Conservation (phyloP, 1,140 invertebrate species). For the Drosophila funebris region DNA sequence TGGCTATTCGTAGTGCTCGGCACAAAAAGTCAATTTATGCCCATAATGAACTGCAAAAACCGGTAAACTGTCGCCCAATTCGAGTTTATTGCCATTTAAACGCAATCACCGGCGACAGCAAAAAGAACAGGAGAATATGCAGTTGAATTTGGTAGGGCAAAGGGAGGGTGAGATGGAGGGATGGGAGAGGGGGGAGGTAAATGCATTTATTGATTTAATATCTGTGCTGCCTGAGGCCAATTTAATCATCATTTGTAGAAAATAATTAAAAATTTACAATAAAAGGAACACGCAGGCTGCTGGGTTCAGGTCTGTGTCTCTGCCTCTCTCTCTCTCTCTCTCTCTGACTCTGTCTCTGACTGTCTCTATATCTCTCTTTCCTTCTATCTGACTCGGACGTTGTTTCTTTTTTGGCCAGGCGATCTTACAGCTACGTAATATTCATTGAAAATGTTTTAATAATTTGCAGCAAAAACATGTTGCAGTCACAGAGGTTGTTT, state of each 20-base stretch:
- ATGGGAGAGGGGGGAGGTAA: background rate
- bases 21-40: slow-evolving; percentile 77
- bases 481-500: background rate
- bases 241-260: slow-evolving; percentile 80
- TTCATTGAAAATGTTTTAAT: slow-evolving; percentile 62
- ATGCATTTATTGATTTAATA: slow-evolving; percentile 77
- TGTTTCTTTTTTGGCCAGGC: background rate
- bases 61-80: slow-evolving; percentile 76
- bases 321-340: background rate
- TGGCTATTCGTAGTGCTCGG: slow-evolving; percentile 27
- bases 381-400: background rate
- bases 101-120: slow-evolving; percentile 29
- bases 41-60: slow-evolving; percentile 78
- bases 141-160: background rate
- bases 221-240: slow-evolving; percentile 71
- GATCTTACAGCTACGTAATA: slow-evolving; percentile 26
- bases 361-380: background rate
- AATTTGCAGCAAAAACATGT: slow-evolving; percentile 48
- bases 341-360: background rate
- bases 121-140: slow-evolving; percentile 3
- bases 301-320: background rate
- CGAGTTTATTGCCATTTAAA: slow-evolving; percentile 64
- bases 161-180: background rate
- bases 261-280: slow-evolving; percentile 81
- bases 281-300: slow-evolving; percentile 10